Evolutionary conservation across 2,113 vertebrate genomes (phyloP), one percentile per base, ranked within the genome.

Genomic region (Struthidea cinerea): DNA sequence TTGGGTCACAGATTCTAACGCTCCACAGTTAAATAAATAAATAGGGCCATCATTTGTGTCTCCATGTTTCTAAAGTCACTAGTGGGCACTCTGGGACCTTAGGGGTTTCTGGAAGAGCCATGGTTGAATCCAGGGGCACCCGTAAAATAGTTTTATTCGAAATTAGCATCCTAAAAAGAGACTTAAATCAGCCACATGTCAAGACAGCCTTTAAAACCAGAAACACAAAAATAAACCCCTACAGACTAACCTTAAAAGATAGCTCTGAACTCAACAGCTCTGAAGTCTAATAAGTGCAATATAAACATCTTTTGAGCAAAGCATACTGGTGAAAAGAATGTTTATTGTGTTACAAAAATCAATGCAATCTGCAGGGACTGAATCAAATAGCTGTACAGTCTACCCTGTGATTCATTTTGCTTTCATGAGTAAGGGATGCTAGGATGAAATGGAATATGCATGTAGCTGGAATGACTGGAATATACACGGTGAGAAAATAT

Each of bases 261-360:
- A 75, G 14, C 41, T 90, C 76, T 41, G 61, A 86, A 92, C 52
- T 78, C 83, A 60, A 81, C 57, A 81, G 47, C 52, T 93, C 33
- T 92, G 71, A 84, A 92, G 79, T 81, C 76, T 89, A 93, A 88
- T 94, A 84, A 97, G 70, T 91, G 80, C 73, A 61, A 82, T 76
- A 90, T 70, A 94, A 93, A 95, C 32, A 81, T 71, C 85, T 96
- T 95, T 87, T 87, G 90, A 95, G 86, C 61, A 96, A 94, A 96
- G 61, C 65, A 71, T 44, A 64, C 57, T 53, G 50, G 73, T 81
- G 89, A 90, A 94, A 86, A 75, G 53, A 82, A 59, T 81, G 73
- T 90, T 94, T 90, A 93, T 96, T 90, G 74, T 93, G 74, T 81
- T 95, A 82, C n/a, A 96, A 78, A 84, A 96, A 92, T 93, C 96